Percentiles rank a stretch among this genome's conserved stretches.
Conservation (phyloP, 2,113 vertebrate genomes). For the Triplophysa rosa region DNA sequence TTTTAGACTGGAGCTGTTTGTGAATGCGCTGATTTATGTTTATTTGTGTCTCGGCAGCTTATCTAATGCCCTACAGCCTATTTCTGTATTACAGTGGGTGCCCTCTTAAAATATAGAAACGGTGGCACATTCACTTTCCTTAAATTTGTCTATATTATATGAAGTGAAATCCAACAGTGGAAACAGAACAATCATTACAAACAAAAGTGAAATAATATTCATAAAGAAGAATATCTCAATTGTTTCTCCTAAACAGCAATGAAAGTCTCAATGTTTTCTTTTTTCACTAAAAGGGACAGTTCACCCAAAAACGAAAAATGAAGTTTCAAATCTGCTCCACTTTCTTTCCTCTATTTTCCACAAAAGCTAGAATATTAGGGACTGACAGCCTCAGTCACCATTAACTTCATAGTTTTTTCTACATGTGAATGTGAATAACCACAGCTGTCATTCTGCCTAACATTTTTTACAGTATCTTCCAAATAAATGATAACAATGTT, state of each 20-base stretch:
- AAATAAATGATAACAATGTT: no score
- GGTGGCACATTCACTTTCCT: neutral
- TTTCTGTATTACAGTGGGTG: neutral
- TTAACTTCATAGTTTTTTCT: no score
- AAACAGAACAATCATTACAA: neutral
- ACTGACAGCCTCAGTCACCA: no score
- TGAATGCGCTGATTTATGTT: constrained; percentile 15
- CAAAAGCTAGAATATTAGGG: no score
- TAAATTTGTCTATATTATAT: neutral
- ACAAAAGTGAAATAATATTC: neutral
- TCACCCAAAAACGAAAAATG: no score
- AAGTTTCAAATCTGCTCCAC: no score
- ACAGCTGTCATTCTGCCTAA: no score
- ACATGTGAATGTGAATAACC: no score
- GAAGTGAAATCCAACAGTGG: neutral
- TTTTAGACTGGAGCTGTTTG: constrained; percentile 25
- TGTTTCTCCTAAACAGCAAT: neutral
- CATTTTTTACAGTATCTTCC: no score
- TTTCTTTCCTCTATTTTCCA: no score
- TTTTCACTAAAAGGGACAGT: no score
- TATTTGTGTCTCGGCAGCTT: neutral
- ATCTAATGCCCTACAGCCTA: neutral
- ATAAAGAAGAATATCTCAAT: neutral
- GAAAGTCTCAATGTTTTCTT: no score
- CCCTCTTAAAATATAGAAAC: neutral